Evolutionary conservation across 2,113 vertebrate species (phyloP).

Genomic region (Entelurus aequoreus): DNA sequence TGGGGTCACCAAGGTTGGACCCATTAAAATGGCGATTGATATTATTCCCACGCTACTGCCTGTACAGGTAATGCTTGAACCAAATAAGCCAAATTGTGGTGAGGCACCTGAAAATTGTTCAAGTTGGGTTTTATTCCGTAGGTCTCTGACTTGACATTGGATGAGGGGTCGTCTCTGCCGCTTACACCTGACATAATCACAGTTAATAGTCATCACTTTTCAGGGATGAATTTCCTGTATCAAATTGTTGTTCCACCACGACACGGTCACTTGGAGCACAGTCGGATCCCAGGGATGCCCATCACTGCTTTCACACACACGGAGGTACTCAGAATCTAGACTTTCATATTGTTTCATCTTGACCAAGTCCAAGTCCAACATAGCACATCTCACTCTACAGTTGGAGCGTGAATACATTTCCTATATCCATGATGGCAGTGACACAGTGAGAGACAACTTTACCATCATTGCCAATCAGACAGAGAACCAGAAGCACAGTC

Average conservation of each 20-base stretch:
- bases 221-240: conserved; percentile 76
- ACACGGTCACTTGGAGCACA: conserved; percentile 78
- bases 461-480: conserved; percentile 78
- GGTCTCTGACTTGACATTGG: conserved; percentile 70
- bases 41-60: conserved; percentile 77
- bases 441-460: conserved; percentile 77
- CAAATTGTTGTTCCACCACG: conserved; percentile 72
- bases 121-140: conserved; percentile 9
- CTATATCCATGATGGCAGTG: conserved; percentile 81
- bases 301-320: conserved; percentile 79
- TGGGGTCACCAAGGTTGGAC: conserved; percentile 65
- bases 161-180: conserved; percentile 75
- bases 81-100: neutral
- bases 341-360: neutral
- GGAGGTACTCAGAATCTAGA: conserved; percentile 67
- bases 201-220: conserved; percentile 75
- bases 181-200: conserved; percentile 72
- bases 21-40: conserved; percentile 72
- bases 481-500: conserved; percentile 77
- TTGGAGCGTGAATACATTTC: conserved; percentile 78
- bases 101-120: neutral
- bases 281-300: conserved; percentile 70
- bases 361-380: neutral
- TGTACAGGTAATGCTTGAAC: conserved; percentile 54
- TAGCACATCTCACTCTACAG: conserved; percentile 51